Evolutionary conservation across 2,113 vertebrate species (phyloP), one percentile per base, ranked within the genome.

Genomic region (Upupa epops): DNA sequence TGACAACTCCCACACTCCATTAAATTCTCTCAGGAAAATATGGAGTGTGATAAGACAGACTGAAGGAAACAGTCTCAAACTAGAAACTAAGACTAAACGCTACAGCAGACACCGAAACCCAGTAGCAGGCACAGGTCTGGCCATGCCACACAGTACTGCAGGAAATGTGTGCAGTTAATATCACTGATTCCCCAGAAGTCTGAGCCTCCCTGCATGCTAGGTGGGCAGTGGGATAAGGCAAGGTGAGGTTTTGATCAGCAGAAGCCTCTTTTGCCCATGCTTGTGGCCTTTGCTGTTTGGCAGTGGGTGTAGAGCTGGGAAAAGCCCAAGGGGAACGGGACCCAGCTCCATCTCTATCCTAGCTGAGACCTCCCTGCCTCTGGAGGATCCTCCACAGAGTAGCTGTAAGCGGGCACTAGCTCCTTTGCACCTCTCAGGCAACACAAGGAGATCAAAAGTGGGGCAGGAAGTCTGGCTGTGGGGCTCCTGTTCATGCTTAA

Each of bases 21-120:
- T 94, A 83, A 92, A 83, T 95, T 88, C 79, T 92, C 75, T 80
- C 55, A 73, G 81, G 89, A 89, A 85, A 93, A 79, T 59, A 73
- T 2, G 29, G 84, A 69, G 51, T n/a, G 22, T 19, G 28, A 36
- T 58, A 29, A 65, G 81, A 79, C 19, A 86, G 66, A n/a, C 28
- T 34, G 68, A 66, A 14, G 5, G 61, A 66, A 66, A 83, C 15
- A 32, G 22, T 21, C 40, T 56, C 49, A 85, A 72, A 18, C 7
- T 24, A 82, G 77, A 18, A 60, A 7, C 80, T 65, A 75, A 18
- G 40, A 75, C 58, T 14, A 45, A 64, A 45, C 9, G 52, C 58
- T 19, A 60, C 21, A 28, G 80, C 70, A 48, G 26, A 32, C 45
- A 5, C 5, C 18, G 72, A 59, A 60, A 25, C 10, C 56, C 26